Evolutionary conservation across 2,888 invertebrate species (phyloP), one percentile per base, ranked within the genome.

Genomic region (Lasius platythorax): DNA sequence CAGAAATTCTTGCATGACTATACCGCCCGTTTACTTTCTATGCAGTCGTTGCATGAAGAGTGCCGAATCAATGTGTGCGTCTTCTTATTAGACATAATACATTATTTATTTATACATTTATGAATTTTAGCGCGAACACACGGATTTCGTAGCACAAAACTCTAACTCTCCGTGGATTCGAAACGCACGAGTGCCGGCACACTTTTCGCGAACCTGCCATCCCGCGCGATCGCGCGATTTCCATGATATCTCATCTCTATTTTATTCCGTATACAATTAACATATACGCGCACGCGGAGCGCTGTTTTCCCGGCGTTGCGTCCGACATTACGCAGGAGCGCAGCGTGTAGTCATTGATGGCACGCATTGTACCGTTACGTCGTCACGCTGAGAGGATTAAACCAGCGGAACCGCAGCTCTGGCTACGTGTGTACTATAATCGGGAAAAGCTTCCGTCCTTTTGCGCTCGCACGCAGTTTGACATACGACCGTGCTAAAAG

Each of bases 301-400:
- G 11, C 63, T 82, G 72, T 87, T 87, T 86, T 81, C 82, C 84
- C 73, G 50, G 37, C 46, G 23, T 12, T 40, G 53, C 64, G 33
- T 33, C 23, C 28, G 61, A 84, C 75, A 79, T 86, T 78, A 85
- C 72, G 58, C 58, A 30, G 84, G 53, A 76, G 75, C 66, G 72
- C 56, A 12, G 37, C 63, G 46, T 61, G 56, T 83, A 81, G 70
- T 84, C 91, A 91, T 91, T 89, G 91, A 88, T 83, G 86, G 83
- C 89, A 92, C 91, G 89, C 93, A 92, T 78, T 89, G 91, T 92
- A 92, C 93, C 93, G 93, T 93, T 93, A 92, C 89, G 79, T 83
- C 92, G 93, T 93, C 92, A 93, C 91, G 93, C 91, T 92, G 87
- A 87, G 87, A 90, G 91, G 93, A 92, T 91, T 89, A 89, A 90